A percentile compares a stretch with the other conserved stretches of the same genome.
These are phyloP conservation scores for Lampropteryx suffumata DNA, from an alignment of 2,888 invertebrate genomes.

Conservation along the genomic window DNA sequence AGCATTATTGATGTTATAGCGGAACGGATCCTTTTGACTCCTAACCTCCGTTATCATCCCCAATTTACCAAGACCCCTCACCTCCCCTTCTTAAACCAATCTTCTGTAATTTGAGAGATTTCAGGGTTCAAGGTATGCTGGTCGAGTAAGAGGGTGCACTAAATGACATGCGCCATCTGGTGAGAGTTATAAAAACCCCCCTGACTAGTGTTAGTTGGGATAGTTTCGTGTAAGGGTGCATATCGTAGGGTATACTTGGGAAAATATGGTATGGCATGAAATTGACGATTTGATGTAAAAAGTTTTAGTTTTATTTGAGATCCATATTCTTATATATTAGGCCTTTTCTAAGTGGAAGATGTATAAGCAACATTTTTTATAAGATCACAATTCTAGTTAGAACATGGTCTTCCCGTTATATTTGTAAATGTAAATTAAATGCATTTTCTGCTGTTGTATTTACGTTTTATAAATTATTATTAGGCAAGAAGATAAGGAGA, in stretches of 20 bases:
- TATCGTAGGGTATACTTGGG: conserved; percentile 33
- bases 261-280: neutral
- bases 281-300: neutral
- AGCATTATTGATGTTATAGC: conserved; percentile 70
- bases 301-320: neutral
- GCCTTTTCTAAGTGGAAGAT: too few relatives aligned
- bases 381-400: too few relatives aligned
- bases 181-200: conserved; percentile 75
- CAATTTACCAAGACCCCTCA: conserved; percentile 44
- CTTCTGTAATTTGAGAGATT: conserved; percentile 23
- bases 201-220: conserved; percentile 65
- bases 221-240: conserved; percentile 72
- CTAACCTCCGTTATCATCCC: conserved; percentile 62
- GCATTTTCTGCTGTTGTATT: too few relatives aligned
- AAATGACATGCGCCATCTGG: conserved; percentile 79
- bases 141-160: conserved; percentile 59
- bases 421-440: too few relatives aligned
- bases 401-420: too few relatives aligned
- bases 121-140: conserved; percentile 40
- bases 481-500: too few relatives aligned
- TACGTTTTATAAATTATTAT: too few relatives aligned
- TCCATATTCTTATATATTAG: too few relatives aligned
- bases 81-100: conserved; percentile 9
- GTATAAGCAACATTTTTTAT: too few relatives aligned
- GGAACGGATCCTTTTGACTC: conserved; percentile 74